Base-by-base conservation (phyloP, 2,113 vertebrate genomes). In the Cyprinus carpio region DNA sequence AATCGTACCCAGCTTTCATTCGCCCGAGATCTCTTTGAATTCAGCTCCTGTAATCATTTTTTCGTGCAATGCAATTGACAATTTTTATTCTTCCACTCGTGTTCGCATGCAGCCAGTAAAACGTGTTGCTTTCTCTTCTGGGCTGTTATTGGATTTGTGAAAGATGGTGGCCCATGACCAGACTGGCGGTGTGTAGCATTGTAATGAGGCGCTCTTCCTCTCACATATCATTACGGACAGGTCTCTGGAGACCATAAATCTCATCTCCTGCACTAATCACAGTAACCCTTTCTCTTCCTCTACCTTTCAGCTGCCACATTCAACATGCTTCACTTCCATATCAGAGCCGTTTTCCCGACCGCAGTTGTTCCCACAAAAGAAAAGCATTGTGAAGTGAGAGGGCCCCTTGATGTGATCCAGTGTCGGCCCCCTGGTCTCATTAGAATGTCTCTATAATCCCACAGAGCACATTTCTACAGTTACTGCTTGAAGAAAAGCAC, bases 171-270 rank as follows among this genome's bases (percentile, higher is more conserved):
- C 80, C 84, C 84, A 72, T 74, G 82, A 84, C 84, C 74, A 71
- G 77, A 43, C 78, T 64, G 85, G 64, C 27, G 64, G 82, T 84
- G 86, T 83, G 31, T 82, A 65, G 87, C 88, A 86, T 84, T 75
- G 83, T 86, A 89, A 89, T 88, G 82, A 89, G 86, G 78, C 20
- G 75, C 74, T 49, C 75, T 84, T 51, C 58, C 84, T 86, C 81
- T 89, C 87, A 87, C 88, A 86, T 88, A 88, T 89, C 85, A 89
- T 88, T 89, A 88, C 58, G 29, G 82, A 81, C 51, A 71, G 76
- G 29, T 75, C 88, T 74, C 74, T 64, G 43, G 84, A 87, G 88
- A 75, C 65, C 78, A 85, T 89, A 89, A 89, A 87, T 89, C 87
- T 89, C 82, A 60, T 51, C 80, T 86, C 79, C 78, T 82, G 67